Percentiles rank a stretch among this genome's conserved stretches.
These are phyloP conservation scores for Scortum barcoo DNA, from an alignment of 2,113 vertebrate species.

Conservation along the genomic window DNA sequence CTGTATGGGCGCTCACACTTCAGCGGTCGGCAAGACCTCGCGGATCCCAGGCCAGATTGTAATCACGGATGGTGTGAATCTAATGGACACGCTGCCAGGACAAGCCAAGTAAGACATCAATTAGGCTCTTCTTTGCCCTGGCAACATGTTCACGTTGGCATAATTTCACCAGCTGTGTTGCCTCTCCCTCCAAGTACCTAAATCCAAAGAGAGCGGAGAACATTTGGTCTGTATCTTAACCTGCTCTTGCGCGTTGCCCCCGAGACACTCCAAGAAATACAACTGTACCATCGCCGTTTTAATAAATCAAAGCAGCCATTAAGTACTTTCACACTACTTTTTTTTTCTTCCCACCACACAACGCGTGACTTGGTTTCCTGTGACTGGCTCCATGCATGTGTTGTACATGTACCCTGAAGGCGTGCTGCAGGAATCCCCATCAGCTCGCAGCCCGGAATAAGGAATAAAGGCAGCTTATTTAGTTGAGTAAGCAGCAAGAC, in stretches of 20 bases:
- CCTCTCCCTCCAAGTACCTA: constrained; percentile 32
- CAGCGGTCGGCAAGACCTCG: background rate
- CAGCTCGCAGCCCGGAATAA: constrained; percentile 19
- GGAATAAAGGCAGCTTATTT: constrained; percentile 43
- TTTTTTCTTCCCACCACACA: constrained; percentile 27
- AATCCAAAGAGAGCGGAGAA: constrained; percentile 48
- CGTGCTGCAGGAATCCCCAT: constrained; percentile 15
- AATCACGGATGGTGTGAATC: constrained; percentile 29
- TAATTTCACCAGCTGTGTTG: constrained; percentile 58
- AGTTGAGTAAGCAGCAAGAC: constrained; percentile 50
- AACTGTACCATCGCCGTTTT: constrained; percentile 30
- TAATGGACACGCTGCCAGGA: constrained; percentile 36
- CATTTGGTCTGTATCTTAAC: constrained; percentile 31
- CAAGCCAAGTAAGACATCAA: constrained; percentile 54
- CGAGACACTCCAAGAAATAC: constrained; percentile 33
- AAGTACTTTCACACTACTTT: constrained; percentile 20
- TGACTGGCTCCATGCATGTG: constrained; percentile 31
- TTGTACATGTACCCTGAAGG: constrained; percentile 49
- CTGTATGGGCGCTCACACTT: background rate
- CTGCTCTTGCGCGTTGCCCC: constrained; percentile 16
- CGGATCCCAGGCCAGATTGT: constrained; percentile 37
- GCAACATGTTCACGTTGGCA: constrained; percentile 42
- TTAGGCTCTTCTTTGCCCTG: constrained; percentile 33
- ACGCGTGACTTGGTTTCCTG: constrained; percentile 19
- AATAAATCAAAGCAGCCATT: constrained; percentile 47